Conservation (phyloP, 2,797 vertebrate genomes). For the Eidolon dupreanum region DNA sequence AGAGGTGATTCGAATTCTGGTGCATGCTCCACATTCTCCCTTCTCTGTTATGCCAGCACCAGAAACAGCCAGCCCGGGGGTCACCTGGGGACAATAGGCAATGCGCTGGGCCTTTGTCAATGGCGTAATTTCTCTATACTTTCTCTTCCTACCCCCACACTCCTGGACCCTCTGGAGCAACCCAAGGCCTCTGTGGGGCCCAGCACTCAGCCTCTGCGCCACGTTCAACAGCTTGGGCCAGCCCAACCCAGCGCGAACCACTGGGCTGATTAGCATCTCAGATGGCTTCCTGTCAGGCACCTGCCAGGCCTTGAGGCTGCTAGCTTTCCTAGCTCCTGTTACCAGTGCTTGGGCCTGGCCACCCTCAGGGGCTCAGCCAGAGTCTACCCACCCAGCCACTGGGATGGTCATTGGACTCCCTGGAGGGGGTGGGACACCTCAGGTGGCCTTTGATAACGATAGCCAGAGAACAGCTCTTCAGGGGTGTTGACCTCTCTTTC, state of each 20-base stretch:
- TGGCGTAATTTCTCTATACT: constrained; percentile 26
- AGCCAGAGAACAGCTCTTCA: background rate
- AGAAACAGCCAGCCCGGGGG: constrained; percentile 50
- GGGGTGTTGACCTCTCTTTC: background rate
- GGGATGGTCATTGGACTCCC: background rate
- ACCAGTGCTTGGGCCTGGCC: background rate
- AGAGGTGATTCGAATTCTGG: background rate
- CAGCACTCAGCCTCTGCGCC: background rate
- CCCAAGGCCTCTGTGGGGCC: background rate
- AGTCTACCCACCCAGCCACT: background rate
- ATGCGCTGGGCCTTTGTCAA: constrained; percentile 45
- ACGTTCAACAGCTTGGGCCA: background rate
- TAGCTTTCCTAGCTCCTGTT: background rate
- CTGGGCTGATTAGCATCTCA: background rate
- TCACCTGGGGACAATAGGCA: constrained; percentile 64
- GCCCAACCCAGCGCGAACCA: background rate
- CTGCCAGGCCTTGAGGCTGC: background rate
- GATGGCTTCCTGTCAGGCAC: background rate
- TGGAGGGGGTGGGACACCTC: too few relatives aligned
- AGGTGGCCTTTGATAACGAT: background rate
- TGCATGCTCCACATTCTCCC: constrained; percentile 63
- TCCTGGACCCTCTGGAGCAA: background rate
- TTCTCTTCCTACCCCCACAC: background rate
- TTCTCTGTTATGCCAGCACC: background rate
- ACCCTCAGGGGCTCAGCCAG: background rate